Evolutionary conservation across 2,888 invertebrate species (phyloP), one percentile per base, ranked within the genome.

Genomic region (Caenorhabditis sulstoni): DNA sequence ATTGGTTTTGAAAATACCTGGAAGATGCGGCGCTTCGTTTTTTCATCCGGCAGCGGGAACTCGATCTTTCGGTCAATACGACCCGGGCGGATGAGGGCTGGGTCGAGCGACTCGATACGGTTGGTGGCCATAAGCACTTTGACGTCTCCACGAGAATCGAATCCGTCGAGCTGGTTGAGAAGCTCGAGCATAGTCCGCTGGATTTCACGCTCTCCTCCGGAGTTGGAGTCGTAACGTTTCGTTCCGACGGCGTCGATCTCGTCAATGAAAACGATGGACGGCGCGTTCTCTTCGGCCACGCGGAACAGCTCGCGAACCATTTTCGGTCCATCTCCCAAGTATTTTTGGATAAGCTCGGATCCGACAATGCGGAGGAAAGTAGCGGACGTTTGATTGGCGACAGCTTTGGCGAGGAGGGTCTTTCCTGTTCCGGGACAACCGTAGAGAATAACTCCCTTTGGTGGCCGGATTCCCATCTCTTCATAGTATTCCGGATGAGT

Each of bases 401-500:
- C 99, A 22, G 99, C 99, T 92, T 99, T 99, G 9, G 99, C 99
- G 67, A 99, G 92, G 47, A 99, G 92, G 0, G 99, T 99, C 92
- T 99, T 99, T 59, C 98, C 99, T 18, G 98, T 99, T 52, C 99
- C 99, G 0, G 99, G 99, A 18, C 95, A 95, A 0, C 98, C 99
- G 91, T 99, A 99, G 44, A 99, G 92, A 90, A 99, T 99, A 0
- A 99, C 98, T 85, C 99, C 99, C 91, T 99, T 99, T 0, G 99
- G 99, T 14, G 99, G 98, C 90, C 97, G 96, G 87, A 99, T 99
- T 57, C 99, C 99, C 98, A 99, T 99, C 92, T 99, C 99, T 91
- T 99, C 98, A 91, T 99, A 99, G 92, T 98, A 98, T 91, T 99
- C 99, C 0, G 99, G 99, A 92, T 99, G 99, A 14, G 99, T 99